Evolutionary conservation across 2,888 invertebrate genomes (phyloP), one percentile per base, ranked within the genome.

Genomic region (Dynastes maya): DNA sequence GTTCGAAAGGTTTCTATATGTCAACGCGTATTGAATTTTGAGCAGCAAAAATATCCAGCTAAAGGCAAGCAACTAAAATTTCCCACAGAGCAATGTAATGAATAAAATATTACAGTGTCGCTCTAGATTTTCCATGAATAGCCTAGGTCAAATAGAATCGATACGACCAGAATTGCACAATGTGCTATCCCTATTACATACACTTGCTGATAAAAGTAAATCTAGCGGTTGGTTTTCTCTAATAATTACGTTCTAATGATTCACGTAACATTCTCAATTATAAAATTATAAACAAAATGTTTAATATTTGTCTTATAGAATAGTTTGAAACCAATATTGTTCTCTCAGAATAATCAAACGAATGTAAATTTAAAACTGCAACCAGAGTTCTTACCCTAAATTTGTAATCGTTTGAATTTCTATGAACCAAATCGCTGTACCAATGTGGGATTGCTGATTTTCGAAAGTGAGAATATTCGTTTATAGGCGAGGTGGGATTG

Each of bases 111-210:
- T 68, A 29, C 27, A 5, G 51, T 51, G 5, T 37, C 68, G 68
- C 51, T 45, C 45, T 67, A 68, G 29, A 51, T 68, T 68, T 68
- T 51, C 29, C 68, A 68, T 68, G 68, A 68, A 68, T 68, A 51
- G 51, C 29, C 51, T 68, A 68, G 68, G 68, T 68, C 51, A 68
- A 68, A 51, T 29, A 51, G 29, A 68, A 68, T 68, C 68, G 49
- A 51, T 68, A 51, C 63, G 32, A 2, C 13, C 22, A 58, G 22
- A 11, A 2, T 63, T 63, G 32, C 63, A 63, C 63, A 63, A 63
- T 22, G 61, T 11, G 13, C 16, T 55, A 55, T 8, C 55, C 22
- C 37, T 37, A 37, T 37, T 22, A 22, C 16, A 37, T 37, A 37
- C 6, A 8, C 11, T 45, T 9, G 3, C 13, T 63, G 63, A 63